These are phyloP conservation scores for Globia sparganii DNA, from an alignment of 2,888 invertebrate species.

Conservation along the genomic window DNA sequence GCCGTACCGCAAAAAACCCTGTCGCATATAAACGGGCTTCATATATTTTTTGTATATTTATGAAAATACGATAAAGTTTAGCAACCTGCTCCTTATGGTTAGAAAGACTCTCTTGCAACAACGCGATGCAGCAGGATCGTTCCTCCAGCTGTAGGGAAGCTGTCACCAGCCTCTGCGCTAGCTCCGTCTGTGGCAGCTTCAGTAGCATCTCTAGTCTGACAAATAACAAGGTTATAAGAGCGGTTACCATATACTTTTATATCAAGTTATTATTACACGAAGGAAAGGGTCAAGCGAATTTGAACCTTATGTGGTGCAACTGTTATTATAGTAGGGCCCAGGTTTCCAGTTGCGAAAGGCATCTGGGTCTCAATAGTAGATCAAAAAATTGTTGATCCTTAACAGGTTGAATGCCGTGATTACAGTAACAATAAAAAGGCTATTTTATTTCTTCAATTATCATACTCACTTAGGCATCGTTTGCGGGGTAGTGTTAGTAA, in stretches of 20 bases:
- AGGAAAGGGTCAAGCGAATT: neutral
- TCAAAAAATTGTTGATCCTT: neutral
- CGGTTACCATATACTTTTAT: neutral
- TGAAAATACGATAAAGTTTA: neutral
- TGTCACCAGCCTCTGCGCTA: constrained; percentile 91
- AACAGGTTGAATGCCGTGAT: neutral
- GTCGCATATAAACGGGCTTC: too few relatives aligned
- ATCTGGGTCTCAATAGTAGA: too few relatives aligned
- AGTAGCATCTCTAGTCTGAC: constrained; percentile 90
- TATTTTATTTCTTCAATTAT: neutral
- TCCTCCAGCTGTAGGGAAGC: constrained; percentile 91
- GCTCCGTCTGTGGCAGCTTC: constrained; percentile 90
- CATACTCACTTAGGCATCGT: constrained; percentile 83
- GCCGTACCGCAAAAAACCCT: too few relatives aligned
- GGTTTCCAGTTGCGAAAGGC: neutral
- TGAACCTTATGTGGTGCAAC: neutral
- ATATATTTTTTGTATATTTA: too few relatives aligned
- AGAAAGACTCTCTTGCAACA: constrained; percentile 91
- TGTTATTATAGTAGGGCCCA: neutral
- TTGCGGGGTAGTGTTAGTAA: constrained; percentile 83
- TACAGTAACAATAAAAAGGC: too few relatives aligned
- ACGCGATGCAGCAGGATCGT: constrained; percentile 90
- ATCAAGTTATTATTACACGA: neutral
- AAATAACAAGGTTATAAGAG: neutral
- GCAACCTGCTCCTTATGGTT: constrained; percentile 89